phyloP scores from a whole-genome alignment of 2,113 vertebrate genomes.

The Xenopus borealis region DNA sequence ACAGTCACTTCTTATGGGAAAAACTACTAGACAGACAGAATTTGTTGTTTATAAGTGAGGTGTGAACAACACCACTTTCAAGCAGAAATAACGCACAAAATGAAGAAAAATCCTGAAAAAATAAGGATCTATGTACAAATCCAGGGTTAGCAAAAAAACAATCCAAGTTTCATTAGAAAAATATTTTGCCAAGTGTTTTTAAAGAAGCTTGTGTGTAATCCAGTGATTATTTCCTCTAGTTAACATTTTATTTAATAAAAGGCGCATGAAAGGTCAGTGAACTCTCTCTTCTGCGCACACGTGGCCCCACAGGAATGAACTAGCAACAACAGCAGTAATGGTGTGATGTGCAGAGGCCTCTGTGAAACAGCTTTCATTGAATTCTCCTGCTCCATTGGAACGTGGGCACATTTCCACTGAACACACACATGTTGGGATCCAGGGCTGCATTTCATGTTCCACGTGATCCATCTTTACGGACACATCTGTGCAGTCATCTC shows the following conservation, averaged over 20 bases:
- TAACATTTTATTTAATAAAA: background rate
- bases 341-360: background rate
- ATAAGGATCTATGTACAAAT: no score
- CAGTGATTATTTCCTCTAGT: no score
- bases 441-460: background rate
- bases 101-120: no score
- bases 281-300: constrained; percentile 23
- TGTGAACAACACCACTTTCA: no score
- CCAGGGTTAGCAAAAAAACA: no score
- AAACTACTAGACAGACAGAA: no score
- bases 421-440: constrained; percentile 32
- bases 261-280: background rate
- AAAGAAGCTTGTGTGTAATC: no score
- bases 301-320: constrained; percentile 12
- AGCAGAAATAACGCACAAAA: no score
- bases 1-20: no score
- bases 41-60: no score
- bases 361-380: background rate
- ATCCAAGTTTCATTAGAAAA: no score
- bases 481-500: constrained; percentile 79
- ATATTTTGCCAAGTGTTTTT: no score
- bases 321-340: constrained; percentile 53
- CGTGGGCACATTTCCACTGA: background rate
- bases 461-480: constrained; percentile 54
- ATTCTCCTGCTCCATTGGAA: background rate